A percentile compares a stretch with the other conserved stretches of the same genome.
phyloP scores from a whole-genome alignment of 2,797 vertebrate genomes.

The Brachyrhaphis roseni region DNA sequence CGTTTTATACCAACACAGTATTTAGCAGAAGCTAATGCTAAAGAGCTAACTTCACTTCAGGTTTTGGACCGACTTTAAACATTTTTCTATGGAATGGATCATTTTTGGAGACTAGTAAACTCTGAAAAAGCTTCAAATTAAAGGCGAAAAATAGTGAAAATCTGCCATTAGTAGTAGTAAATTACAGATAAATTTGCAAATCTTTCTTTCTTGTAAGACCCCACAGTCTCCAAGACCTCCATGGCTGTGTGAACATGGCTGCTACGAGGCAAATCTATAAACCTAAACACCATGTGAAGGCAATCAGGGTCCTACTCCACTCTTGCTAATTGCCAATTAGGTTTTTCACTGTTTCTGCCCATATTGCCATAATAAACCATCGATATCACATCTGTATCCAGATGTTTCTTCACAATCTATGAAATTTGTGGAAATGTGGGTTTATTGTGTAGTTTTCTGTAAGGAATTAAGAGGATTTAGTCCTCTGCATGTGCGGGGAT shows the following conservation, averaged over 20 bases:
- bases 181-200: neutral
- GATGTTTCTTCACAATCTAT: neutral
- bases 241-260: neutral
- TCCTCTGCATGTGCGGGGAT: neutral
- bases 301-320: neutral
- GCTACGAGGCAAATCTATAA: neutral
- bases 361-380: neutral
- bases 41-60: no score
- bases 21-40: no score
- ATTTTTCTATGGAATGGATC: neutral
- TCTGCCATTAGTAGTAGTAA: no score
- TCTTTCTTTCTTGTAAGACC: neutral
- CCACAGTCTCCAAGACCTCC: neutral
- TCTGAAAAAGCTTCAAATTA: neutral
- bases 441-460: constrained; percentile 4
- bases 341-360: neutral
- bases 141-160: neutral
- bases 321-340: neutral
- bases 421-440: neutral
- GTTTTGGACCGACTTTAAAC: no score
- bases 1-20: no score
- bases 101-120: no score
- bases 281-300: neutral
- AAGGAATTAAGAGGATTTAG: neutral
- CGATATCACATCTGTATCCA: neutral